These are phyloP conservation scores for Proterorhinus semilunaris DNA, from an alignment of 2,113 vertebrate genomes.

Conservation along the genomic window DNA sequence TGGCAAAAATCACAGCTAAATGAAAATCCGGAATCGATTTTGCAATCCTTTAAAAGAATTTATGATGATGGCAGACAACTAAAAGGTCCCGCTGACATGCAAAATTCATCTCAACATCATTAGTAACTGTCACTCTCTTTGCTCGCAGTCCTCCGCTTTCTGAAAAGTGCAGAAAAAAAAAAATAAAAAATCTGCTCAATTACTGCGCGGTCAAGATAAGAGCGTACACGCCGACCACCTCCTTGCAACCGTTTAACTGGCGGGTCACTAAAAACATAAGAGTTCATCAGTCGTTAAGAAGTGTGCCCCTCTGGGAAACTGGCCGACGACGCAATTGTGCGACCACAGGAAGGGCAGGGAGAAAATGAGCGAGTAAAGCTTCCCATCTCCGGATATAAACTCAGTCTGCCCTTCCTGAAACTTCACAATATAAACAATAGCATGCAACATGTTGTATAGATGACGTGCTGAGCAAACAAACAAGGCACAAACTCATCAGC, in stretches of 20 bases:
- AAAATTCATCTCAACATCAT: slow-evolving; percentile 12
- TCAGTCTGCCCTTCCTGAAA: slow-evolving; percentile 69
- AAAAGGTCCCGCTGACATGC: neutral
- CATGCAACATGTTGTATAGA: slow-evolving; percentile 41
- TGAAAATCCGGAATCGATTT: neutral
- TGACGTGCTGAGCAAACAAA: slow-evolving; percentile 60
- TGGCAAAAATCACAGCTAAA: neutral
- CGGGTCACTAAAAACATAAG: neutral
- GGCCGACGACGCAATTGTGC: slow-evolving; percentile 9
- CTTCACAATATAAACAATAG: slow-evolving; percentile 60
- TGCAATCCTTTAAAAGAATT: neutral
- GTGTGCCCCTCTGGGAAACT: neutral
- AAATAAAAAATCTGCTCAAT: slow-evolving; percentile 30
- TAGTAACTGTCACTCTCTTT: neutral
- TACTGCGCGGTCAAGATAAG: neutral
- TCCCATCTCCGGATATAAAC: slow-evolving; percentile 69
- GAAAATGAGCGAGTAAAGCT: slow-evolving; percentile 50
- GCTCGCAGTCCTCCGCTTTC: neutral
- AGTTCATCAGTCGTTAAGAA: slow-evolving; percentile 4
- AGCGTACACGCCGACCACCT: slow-evolving; percentile 14
- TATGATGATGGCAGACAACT: slow-evolving; percentile 3
- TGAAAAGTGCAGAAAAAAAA: slow-evolving; percentile 10
- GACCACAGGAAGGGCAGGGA: slow-evolving; percentile 69
- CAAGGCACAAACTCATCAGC: slow-evolving; percentile 50
- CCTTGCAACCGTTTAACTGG: neutral